Conservation (phyloP, 2,888 invertebrate genomes). For the Tridacna crocea region DNA sequence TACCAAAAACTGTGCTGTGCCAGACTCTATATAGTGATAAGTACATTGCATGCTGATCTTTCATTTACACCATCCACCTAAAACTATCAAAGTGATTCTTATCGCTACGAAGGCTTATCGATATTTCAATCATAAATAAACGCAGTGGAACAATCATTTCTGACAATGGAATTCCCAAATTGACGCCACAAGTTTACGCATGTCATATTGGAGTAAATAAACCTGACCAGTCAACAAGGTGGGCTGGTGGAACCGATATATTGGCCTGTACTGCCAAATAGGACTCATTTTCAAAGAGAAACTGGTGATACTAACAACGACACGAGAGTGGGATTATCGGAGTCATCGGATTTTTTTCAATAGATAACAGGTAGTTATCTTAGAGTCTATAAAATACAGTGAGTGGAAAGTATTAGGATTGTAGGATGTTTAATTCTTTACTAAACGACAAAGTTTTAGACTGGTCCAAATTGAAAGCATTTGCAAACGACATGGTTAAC, state of each 20-base stretch:
- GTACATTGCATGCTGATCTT: no score
- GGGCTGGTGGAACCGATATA: slow-evolving; percentile 7
- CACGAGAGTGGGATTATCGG: neutral
- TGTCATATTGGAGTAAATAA: slow-evolving; percentile 14
- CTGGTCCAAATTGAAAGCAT: no score
- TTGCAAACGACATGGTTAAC: no score
- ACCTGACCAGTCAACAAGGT: slow-evolving; percentile 1
- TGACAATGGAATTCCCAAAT: slow-evolving; percentile 13
- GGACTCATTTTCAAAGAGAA: slow-evolving; percentile 12
- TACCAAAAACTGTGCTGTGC: no score
- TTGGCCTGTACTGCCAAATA: slow-evolving; percentile 19
- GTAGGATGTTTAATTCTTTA: no score
- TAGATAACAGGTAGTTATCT: slow-evolving; percentile 8
- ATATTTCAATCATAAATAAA: neutral
- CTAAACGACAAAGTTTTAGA: no score
- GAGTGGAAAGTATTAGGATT: no score
- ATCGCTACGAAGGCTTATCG: neutral
- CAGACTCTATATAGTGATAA: no score
- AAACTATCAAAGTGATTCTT: no score
- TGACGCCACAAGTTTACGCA: slow-evolving; percentile 15
- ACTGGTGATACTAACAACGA: neutral
- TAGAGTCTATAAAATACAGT: neutral
- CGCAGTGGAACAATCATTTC: slow-evolving; percentile 1
- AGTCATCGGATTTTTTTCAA: slow-evolving; percentile 20
- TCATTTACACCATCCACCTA: no score